These are phyloP conservation scores for Morpho achilles DNA, from an alignment of 2,888 invertebrate genomes.

Conservation along the genomic window DNA sequence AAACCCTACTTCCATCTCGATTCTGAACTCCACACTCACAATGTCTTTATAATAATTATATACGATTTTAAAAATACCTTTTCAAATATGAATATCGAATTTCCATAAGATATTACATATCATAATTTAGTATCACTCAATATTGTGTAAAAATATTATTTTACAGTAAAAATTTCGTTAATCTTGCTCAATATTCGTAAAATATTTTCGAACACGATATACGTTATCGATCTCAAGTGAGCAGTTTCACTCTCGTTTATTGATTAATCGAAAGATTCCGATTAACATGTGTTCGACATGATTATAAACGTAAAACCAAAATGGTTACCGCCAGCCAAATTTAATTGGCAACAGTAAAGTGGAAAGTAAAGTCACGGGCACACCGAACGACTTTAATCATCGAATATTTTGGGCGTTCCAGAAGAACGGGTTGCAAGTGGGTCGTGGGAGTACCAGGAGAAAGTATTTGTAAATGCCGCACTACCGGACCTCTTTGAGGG, in stretches of 20 bases:
- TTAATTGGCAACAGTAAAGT: conserved; percentile 55
- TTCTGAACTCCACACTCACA: too few relatives aligned
- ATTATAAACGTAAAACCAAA: conserved; percentile 21
- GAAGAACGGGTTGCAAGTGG: conserved; percentile 60
- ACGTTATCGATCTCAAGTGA: conserved; percentile 13
- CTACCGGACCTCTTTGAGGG: conserved; percentile 57
- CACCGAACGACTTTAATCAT: conserved; percentile 64
- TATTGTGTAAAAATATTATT: too few relatives aligned
- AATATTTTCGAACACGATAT: background rate
- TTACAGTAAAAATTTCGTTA: too few relatives aligned
- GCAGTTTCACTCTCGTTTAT: conserved; percentile 16
- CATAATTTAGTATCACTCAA: too few relatives aligned
- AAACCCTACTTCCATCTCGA: too few relatives aligned
- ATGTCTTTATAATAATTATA: too few relatives aligned
- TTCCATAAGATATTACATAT: too few relatives aligned
- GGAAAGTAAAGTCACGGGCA: conserved; percentile 59
- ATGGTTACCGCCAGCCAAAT: conserved; percentile 22
- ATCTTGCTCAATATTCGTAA: too few relatives aligned
- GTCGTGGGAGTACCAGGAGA: conserved; percentile 71
- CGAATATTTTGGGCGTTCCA: conserved; percentile 70
- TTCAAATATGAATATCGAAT: too few relatives aligned
- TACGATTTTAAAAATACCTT: too few relatives aligned
- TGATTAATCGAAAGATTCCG: conserved; percentile 22
- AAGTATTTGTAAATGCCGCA: conserved; percentile 47
- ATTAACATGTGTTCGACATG: conserved; percentile 23